Evolutionary conservation across 2,113 vertebrate species (phyloP).

Genomic region (Oceanites oceanicus): DNA sequence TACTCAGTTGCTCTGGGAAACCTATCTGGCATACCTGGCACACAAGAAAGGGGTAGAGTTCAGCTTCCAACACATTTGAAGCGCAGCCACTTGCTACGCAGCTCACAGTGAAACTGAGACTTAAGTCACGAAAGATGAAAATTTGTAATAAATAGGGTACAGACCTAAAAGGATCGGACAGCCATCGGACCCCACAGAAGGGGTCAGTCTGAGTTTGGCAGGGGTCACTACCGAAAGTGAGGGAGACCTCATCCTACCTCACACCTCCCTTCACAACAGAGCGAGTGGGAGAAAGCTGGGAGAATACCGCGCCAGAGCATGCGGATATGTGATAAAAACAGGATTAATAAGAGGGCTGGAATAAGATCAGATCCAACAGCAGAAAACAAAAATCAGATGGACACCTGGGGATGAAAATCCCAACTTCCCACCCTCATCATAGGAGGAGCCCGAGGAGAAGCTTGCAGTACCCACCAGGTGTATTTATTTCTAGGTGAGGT

Average conservation of each 20-base stretch:
- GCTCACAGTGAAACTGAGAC: neutral
- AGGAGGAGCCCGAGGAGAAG: neutral
- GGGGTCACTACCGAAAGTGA: neutral
- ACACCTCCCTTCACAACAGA: neutral
- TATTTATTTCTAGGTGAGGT: neutral
- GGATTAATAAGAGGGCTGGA: neutral
- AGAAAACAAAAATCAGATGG: neutral
- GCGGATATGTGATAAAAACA: neutral
- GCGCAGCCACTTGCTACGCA: neutral
- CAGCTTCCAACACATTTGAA: neutral
- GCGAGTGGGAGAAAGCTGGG: neutral
- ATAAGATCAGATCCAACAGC: neutral
- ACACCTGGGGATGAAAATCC: neutral
- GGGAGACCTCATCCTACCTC: neutral
- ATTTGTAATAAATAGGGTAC: neutral
- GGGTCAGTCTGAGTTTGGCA: neutral
- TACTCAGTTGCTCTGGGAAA: neutral
- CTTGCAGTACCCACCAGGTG: neutral
- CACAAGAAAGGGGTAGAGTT: neutral
- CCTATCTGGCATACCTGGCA: neutral
- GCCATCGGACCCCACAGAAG: neutral
- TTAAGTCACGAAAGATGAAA: neutral
- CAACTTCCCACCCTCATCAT: neutral
- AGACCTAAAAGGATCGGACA: neutral
- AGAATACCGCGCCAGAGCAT: neutral